phyloP scores from a whole-genome alignment of 2,797 vertebrate genomes.

The Xyrichtys novacula region DNA sequence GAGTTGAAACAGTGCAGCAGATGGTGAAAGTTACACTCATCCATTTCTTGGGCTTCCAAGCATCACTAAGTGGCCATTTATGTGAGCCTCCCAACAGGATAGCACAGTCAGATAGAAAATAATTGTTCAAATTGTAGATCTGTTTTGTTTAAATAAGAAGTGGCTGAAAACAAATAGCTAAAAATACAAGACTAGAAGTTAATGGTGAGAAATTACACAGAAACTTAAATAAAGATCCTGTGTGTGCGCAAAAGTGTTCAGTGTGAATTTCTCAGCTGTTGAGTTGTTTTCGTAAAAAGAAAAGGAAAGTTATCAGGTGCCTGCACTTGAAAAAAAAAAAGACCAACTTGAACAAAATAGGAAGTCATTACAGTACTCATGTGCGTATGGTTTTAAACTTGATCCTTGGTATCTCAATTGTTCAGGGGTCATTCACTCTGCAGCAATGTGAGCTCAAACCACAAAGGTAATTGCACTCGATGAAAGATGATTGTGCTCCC shows the following conservation, averaged over 20 bases:
- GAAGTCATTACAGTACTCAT: constrained; percentile 1
- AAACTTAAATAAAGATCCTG: too few relatives aligned
- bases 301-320: background rate
- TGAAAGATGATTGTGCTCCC: background rate
- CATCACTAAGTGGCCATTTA: constrained; percentile 49
- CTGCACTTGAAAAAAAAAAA: constrained; percentile 1
- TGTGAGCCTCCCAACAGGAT: constrained; percentile 51
- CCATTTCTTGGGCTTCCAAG: constrained; percentile 48
- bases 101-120: constrained; percentile 39
- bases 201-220: too few relatives aligned
- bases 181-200: too few relatives aligned
- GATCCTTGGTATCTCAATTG: background rate
- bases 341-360: background rate
- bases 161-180: too few relatives aligned
- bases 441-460: background rate
- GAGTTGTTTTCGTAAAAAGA: constrained; percentile 24
- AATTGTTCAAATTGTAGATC: constrained; percentile 11
- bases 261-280: background rate
- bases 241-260: background rate
- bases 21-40: constrained; percentile 63
- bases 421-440: constrained; percentile 2
- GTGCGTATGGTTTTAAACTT: background rate
- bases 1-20: constrained; percentile 60
- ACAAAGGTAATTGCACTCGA: background rate
- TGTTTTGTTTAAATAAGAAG: background rate